Evolutionary conservation across 2,888 invertebrate genomes (phyloP), one percentile per base, ranked within the genome.

Genomic region (Eupithecia subfuscata): DNA sequence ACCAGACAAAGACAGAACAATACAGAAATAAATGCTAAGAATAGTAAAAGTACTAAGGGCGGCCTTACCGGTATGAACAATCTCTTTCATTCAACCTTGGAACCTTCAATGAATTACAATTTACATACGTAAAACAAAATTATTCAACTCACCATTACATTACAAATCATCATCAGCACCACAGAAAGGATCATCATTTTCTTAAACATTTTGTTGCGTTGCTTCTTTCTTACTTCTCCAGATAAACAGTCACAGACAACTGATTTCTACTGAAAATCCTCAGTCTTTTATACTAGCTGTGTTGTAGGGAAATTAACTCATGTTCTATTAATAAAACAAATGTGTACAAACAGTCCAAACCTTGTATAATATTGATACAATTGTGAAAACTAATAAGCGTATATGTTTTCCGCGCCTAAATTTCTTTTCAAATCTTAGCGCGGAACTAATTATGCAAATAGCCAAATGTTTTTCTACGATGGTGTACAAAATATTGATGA

Each of bases 121-220:
- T n/a, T n/a, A n/a, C n/a, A n/a, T n/a, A n/a, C n/a, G n/a, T n/a
- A n/a, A n/a, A n/a, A n/a, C n/a, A 45, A 37, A 7, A 7, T 37
- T 37, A 7, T 37, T 7, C 0, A 37, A 64, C 64, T 34, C 18
- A 64, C 64, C 64, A 34, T 64, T 18, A 87, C 88, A 45, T 74
- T 73, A 16, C 81, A 84, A 76, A 86, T 73, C 82, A 88, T 75
- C 82, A 84, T 80, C n/a, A 80, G 82, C 34, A 83, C 81, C 37
- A 87, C 74, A 40, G 82, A 76, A 0, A 87, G 2, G 18, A 83
- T 52, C 9, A 84, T 71, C 5, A 85, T 18, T 37, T 81, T 78
- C 30, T 83, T 84, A 8, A 81, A 82, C 87, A 87, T 40, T 9
- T 87, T 7, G 70, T 78, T 82, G 65, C 11, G 56, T 65, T 11